phyloP scores from a whole-genome alignment of 2,888 invertebrate species.

The Papilio protenor region DNA sequence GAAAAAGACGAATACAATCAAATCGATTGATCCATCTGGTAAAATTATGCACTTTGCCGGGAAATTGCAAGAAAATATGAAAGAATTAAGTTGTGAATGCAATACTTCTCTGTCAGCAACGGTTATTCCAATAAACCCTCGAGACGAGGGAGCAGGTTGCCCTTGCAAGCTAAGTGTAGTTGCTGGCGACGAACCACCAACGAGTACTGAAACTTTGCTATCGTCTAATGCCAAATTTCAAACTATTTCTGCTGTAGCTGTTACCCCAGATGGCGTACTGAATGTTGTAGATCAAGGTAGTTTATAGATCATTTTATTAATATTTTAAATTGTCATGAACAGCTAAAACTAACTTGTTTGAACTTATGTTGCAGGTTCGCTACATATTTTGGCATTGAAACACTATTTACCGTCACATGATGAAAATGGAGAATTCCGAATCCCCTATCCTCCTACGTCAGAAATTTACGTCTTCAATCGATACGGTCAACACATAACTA shows the following conservation, averaged over 20 bases:
- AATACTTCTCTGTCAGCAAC: constrained; percentile 84
- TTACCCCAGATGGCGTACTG: constrained; percentile 97
- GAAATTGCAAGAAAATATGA: constrained; percentile 87
- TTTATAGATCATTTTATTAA: background rate
- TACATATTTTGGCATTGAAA: constrained; percentile 93
- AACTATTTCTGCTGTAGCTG: constrained; percentile 94
- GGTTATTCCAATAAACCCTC: constrained; percentile 65
- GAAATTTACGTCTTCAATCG: constrained; percentile 97
- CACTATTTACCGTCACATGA: constrained; percentile 95
- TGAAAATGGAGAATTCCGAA: constrained; percentile 95
- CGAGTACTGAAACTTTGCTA: constrained; percentile 92
- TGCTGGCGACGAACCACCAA: constrained; percentile 86
- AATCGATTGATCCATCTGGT: constrained; percentile 94
- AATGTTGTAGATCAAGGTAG: constrained; percentile 97
- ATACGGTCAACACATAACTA: constrained; percentile 98
- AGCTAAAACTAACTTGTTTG: constrained; percentile 49
- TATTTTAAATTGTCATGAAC: background rate
- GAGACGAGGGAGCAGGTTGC: constrained; percentile 78
- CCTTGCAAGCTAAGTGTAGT: constrained; percentile 82
- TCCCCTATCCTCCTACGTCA: constrained; percentile 96
- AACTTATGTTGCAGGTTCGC: constrained; percentile 83
- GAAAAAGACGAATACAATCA: constrained; percentile 91
- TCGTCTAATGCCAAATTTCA: constrained; percentile 96
- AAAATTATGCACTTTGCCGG: constrained; percentile 97
- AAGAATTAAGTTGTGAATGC: constrained; percentile 85